Evolutionary conservation across 2,797 vertebrate genomes (phyloP), one percentile per base, ranked within the genome.

Genomic region (Neosilurus mollespiculum): DNA sequence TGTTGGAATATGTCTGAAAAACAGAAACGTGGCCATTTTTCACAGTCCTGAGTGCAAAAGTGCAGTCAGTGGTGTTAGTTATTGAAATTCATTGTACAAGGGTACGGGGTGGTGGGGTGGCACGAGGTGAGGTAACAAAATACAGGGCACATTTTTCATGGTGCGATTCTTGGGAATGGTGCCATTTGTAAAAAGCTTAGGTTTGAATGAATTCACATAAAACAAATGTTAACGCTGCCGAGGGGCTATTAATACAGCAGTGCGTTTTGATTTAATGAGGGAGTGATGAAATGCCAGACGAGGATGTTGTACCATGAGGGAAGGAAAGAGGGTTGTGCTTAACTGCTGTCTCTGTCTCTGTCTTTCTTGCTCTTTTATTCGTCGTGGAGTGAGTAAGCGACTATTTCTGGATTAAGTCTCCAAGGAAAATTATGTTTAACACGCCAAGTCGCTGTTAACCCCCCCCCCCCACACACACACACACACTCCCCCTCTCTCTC

Each of bases 211-310:
- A 93, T 92, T 92, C 92, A 92, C 90, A 88, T 92, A 91, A 92
- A 93, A 94, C 90, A 93, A 93, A 94, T 93, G 93, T 93, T 91
- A 93, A 93, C 90, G 84, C 82, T 81, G 70, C 84, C 88, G 93
- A 92, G 92, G 89, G 91, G 89, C 90, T 90, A 93, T 94, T 93
- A 93, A 94, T 94, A 93, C 91, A 90, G 90, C 51, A 66, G 79
- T 84, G 80, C 84, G 26, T 88, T 91, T 92, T 91, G 90, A 94
- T 93, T 93, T 93, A 93, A 91, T 86, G 77, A 88, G 84, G 83
- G 11, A 24, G 85, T 78, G 84, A 22, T 83, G 84, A 84, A 83
- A 79, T 88, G 81, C 83, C 86, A 83, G 76, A 85, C 71, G 86
- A 89, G 89, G 86, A 34, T 78, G 43, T 22, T 22, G 71, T 66